Evolutionary conservation across 2,113 vertebrate species (phyloP).

Genomic region (Tylochromis polylepis): DNA sequence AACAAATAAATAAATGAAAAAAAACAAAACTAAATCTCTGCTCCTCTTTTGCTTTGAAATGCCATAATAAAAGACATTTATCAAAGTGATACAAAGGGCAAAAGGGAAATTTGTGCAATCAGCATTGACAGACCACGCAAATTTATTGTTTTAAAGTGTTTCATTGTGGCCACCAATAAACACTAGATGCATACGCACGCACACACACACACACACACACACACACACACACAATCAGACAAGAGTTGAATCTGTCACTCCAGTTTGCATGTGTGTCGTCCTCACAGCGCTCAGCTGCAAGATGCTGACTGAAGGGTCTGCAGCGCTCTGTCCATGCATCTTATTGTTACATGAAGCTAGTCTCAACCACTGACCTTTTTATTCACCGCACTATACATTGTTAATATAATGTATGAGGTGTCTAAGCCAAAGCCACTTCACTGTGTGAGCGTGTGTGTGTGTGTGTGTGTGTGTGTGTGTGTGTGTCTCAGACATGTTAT

Average conservation of each 20-base stretch:
- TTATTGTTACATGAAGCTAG: slow-evolving; percentile 62
- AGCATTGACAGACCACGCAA: slow-evolving; percentile 46
- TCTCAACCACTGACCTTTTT: slow-evolving; percentile 69
- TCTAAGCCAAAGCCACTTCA: slow-evolving; percentile 32
- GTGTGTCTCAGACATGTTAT: too few species aligned
- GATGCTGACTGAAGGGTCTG: slow-evolving; percentile 51
- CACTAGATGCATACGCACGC: not conserved
- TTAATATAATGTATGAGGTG: slow-evolving; percentile 69
- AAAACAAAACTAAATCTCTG: slow-evolving; percentile 3
- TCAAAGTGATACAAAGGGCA: slow-evolving; percentile 54
- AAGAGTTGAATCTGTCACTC: slow-evolving; percentile 22
- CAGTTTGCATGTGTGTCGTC: slow-evolving; percentile 15
- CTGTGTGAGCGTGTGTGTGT: not conserved
- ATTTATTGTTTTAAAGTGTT: slow-evolving; percentile 51
- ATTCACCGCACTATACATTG: slow-evolving; percentile 58
- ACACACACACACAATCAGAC: too few species aligned
- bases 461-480: not conserved
- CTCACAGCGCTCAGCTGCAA: slow-evolving; percentile 13
- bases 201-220: slow-evolving; percentile 6
- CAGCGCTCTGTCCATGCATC: slow-evolving; percentile 54
- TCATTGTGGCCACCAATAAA: slow-evolving; percentile 6
- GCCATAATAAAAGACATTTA: slow-evolving; percentile 48
- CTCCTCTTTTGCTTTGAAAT: slow-evolving; percentile 18
- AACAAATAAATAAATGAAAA: not conserved
- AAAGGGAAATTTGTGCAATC: slow-evolving; percentile 47